Percentiles rank a stretch among this genome's conserved stretches.
phyloP scores from a whole-genome alignment of 2,113 vertebrate species.

The Antennarius striatus region DNA sequence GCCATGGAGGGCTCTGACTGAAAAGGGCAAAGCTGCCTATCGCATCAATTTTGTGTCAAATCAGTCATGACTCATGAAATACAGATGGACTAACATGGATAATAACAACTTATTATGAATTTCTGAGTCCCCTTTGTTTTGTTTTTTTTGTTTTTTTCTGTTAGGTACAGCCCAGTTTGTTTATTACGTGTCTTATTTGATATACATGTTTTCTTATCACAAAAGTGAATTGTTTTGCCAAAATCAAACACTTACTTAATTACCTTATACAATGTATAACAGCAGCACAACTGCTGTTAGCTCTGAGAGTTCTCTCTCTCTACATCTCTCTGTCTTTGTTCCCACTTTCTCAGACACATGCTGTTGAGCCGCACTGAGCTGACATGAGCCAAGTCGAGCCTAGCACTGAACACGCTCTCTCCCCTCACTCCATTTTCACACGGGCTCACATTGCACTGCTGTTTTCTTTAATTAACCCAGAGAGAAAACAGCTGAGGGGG shows the following conservation, averaged over 20 bases:
- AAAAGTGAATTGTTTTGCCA: conserved; percentile 1
- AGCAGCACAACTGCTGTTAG: conserved; percentile 36
- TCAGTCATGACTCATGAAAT: conserved; percentile 54
- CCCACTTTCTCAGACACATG: conserved; percentile 70
- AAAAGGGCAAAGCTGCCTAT: conserved; percentile 72
- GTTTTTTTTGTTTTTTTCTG: background rate
- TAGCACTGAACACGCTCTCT: conserved; percentile 56
- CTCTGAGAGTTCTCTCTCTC: conserved; percentile 33
- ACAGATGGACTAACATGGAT: conserved; percentile 37
- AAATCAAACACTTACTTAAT: conserved; percentile 30
- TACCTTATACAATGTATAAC: conserved; percentile 46
- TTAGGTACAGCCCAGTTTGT: background rate
- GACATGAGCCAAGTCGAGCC: conserved; percentile 72
- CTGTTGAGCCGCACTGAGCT: conserved; percentile 71
- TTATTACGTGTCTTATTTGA: background rate
- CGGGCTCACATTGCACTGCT: conserved; percentile 76
- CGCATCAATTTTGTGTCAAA: conserved; percentile 68
- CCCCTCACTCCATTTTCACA: conserved; percentile 75
- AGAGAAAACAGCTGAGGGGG: conserved; percentile 80
- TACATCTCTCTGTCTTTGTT: conserved; percentile 65
- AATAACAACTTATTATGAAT: conserved; percentile 21
- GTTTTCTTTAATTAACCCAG: conserved; percentile 86
- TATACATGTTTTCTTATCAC: conserved; percentile 11
- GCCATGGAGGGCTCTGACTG: conserved; percentile 52
- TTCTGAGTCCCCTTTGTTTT: background rate